Conservation (phyloP, 2,797 vertebrate species). For the Morus bassanus region DNA sequence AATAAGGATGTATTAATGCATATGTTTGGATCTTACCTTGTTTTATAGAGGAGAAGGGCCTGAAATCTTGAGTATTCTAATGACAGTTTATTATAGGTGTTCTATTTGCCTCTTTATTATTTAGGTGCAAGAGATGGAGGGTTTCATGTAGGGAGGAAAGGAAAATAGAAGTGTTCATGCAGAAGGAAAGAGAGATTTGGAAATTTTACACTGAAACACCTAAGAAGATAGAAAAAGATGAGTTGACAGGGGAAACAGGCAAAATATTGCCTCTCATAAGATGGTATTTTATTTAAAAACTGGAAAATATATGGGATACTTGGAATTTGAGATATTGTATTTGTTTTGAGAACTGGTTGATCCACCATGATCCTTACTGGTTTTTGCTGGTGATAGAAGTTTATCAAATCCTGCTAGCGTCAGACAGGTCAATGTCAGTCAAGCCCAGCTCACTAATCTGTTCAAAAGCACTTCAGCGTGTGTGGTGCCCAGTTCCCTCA, state of each 20-base stretch:
- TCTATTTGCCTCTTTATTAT: background rate
- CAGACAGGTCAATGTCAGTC: background rate
- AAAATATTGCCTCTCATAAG: background rate
- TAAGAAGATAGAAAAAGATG: background rate
- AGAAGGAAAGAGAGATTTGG: background rate
- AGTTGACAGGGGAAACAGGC: background rate
- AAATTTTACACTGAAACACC: background rate
- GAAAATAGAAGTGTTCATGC: background rate
- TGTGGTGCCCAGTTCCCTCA: background rate
- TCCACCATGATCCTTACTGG: background rate
- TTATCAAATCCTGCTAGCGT: background rate
- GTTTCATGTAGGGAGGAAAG: background rate
- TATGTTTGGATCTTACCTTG: background rate
- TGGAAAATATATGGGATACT: background rate
- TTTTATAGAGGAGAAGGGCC: background rate
- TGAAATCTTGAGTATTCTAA: background rate
- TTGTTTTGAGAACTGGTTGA: background rate
- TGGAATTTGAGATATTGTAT: background rate
- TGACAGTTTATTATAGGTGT: background rate
- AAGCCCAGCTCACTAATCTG: background rate
- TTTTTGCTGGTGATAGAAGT: background rate
- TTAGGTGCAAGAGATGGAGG: background rate
- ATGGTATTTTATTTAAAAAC: background rate
- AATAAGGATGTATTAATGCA: background rate
- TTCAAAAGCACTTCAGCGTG: background rate